phyloP scores from a whole-genome alignment of 1,140 invertebrate genomes.

The Parapsyche elsis region DNA sequence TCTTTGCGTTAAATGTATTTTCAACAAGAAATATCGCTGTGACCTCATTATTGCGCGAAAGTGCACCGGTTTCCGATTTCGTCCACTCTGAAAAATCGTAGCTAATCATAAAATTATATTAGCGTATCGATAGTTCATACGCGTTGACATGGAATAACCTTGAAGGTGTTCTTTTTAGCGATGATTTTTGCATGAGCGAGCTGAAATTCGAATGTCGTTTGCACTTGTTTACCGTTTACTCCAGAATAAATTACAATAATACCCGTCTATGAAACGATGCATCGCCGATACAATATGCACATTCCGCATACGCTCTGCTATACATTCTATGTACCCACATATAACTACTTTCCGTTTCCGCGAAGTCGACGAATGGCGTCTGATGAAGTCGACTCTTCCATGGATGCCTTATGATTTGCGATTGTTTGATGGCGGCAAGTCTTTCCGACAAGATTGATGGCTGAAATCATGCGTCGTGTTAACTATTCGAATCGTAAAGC shows the following conservation, averaged over 20 bases:
- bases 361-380: neutral
- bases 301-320: neutral
- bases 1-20: too few species aligned
- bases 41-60: constrained; percentile 12
- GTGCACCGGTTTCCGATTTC: constrained; percentile 7
- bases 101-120: neutral
- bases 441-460: constrained; percentile 24
- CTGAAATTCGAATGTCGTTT: too few species aligned
- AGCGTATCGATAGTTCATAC: neutral
- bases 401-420: constrained; percentile 20
- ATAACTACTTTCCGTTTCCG: neutral
- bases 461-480: constrained; percentile 35
- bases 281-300: too few species aligned
- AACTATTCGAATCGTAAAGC: constrained; percentile 44
- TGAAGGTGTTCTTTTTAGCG: neutral
- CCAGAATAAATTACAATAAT: too few species aligned
- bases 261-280: too few species aligned
- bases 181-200: too few species aligned
- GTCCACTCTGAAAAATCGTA: neutral
- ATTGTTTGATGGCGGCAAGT: neutral
- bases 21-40: neutral
- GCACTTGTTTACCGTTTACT: too few species aligned
- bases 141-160: constrained; percentile 5
- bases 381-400: too few species aligned
- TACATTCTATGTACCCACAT: neutral